These are phyloP conservation scores for Ophiodon elongatus DNA, from an alignment of 2,113 vertebrate genomes.

Conservation along the genomic window DNA sequence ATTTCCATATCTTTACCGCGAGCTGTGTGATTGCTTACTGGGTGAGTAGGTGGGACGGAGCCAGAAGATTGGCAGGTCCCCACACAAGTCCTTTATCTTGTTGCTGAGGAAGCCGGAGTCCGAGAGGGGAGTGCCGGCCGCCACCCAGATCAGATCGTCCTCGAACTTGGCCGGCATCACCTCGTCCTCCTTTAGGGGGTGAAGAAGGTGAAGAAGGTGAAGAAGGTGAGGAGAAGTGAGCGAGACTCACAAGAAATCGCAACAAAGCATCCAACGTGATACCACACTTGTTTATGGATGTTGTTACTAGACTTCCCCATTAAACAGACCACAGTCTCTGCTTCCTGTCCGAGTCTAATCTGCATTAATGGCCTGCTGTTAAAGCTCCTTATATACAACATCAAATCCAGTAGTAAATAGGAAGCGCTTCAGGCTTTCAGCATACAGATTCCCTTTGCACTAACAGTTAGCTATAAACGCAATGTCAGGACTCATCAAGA, in stretches of 20 bases:
- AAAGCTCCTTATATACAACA: slow-evolving; percentile 54
- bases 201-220: not conserved
- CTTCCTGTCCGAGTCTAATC: slow-evolving; percentile 58
- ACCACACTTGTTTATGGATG: slow-evolving; percentile 23
- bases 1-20: not conserved
- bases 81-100: slow-evolving; percentile 92
- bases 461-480: slow-evolving; percentile 54
- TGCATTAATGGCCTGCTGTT: slow-evolving; percentile 58
- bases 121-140: slow-evolving; percentile 87
- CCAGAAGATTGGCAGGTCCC: slow-evolving; percentile 93
- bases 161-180: slow-evolving; percentile 94
- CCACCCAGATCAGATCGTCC: slow-evolving; percentile 93
- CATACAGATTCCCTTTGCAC: slow-evolving; percentile 32
- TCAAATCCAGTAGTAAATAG: slow-evolving; percentile 56
- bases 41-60: slow-evolving; percentile 90
- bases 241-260: not conserved
- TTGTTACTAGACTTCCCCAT: slow-evolving; percentile 16
- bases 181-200: slow-evolving; percentile 77
- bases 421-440: slow-evolving; percentile 48
- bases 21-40: slow-evolving; percentile 77
- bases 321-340: slow-evolving; percentile 41
- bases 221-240: slow-evolving; percentile 5
- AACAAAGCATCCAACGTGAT: not conserved
- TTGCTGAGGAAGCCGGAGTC: slow-evolving; percentile 90
- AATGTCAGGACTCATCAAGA: slow-evolving; percentile 67